Conservation (phyloP, 2,888 invertebrate species). For the Patella pellucida region DNA sequence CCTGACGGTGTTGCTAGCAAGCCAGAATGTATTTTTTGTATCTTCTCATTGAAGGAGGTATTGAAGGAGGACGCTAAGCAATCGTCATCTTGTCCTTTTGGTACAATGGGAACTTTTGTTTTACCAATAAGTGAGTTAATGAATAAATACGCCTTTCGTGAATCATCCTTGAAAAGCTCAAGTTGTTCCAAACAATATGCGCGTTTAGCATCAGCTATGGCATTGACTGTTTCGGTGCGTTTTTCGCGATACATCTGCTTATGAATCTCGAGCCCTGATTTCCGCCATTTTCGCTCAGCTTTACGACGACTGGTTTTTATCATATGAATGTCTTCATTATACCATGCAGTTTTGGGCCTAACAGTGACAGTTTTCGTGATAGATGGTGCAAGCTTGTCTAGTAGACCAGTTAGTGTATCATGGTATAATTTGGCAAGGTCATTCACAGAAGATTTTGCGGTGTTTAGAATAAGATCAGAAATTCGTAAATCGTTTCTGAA, state of each 20-base stretch:
- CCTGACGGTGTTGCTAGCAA: too few species aligned
- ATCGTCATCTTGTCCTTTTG: too few species aligned
- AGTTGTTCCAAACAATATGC: not conserved
- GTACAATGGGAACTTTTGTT: not conserved
- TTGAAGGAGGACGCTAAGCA: too few species aligned
- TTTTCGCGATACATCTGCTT: not conserved
- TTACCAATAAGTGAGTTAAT: slow-evolving; percentile 9
- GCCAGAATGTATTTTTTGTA: too few species aligned
- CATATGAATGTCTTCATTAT: not conserved
- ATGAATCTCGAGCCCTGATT: slow-evolving; percentile 2
- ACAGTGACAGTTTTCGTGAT: not conserved
- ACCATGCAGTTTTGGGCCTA: not conserved
- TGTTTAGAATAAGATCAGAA: not conserved
- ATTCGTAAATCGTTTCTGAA: slow-evolving; percentile 4
- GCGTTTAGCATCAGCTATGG: not conserved
- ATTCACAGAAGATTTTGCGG: too few species aligned
- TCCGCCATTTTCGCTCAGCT: slow-evolving; percentile 11
- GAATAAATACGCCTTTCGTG: not conserved
- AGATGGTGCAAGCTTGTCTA: slow-evolving; percentile 8
- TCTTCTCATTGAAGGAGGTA: too few species aligned
- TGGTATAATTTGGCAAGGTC: not conserved
- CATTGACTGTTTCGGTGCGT: not conserved
- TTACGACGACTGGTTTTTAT: not conserved
- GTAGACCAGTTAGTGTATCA: too few species aligned
- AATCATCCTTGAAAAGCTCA: not conserved